Evolutionary conservation across 2,888 invertebrate genomes (phyloP).

Genomic region (Furcula furcula): DNA sequence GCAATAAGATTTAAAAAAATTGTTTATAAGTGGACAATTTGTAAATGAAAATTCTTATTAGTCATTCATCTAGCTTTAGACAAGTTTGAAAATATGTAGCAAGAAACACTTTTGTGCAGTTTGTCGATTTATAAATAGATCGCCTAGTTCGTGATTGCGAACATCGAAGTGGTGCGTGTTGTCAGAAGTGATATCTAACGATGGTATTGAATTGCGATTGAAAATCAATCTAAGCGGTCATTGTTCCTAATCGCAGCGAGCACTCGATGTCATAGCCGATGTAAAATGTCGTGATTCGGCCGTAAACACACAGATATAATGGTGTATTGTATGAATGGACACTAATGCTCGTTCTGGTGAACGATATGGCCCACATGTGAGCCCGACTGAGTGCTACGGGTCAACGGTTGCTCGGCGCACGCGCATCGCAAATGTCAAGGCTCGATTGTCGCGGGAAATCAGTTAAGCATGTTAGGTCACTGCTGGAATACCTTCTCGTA

Average conservation of each 20-base stretch:
- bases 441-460: slow-evolving; percentile 38
- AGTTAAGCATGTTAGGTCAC: slow-evolving; percentile 26
- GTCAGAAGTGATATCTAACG: slow-evolving; percentile 10
- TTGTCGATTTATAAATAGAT: neutral
- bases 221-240: slow-evolving; percentile 43
- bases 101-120: neutral
- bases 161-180: slow-evolving; percentile 1
- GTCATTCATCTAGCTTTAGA: neutral
- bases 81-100: neutral
- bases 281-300: slow-evolving; percentile 64
- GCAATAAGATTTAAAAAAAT: no score
- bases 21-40: no score
- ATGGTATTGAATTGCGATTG: slow-evolving; percentile 33
- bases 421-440: slow-evolving; percentile 67
- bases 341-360: slow-evolving; percentile 46
- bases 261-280: slow-evolving; percentile 63
- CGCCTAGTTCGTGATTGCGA: neutral
- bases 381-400: slow-evolving; percentile 50
- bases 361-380: slow-evolving; percentile 53
- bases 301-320: slow-evolving; percentile 58
- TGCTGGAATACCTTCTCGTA: slow-evolving; percentile 11
- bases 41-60: no score
- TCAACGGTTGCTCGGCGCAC: slow-evolving; percentile 59
- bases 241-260: slow-evolving; percentile 54
- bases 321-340: slow-evolving; percentile 65